These are phyloP conservation scores for Drosophila funebris DNA, from an alignment of 1,140 invertebrate species.

Conservation along the genomic window DNA sequence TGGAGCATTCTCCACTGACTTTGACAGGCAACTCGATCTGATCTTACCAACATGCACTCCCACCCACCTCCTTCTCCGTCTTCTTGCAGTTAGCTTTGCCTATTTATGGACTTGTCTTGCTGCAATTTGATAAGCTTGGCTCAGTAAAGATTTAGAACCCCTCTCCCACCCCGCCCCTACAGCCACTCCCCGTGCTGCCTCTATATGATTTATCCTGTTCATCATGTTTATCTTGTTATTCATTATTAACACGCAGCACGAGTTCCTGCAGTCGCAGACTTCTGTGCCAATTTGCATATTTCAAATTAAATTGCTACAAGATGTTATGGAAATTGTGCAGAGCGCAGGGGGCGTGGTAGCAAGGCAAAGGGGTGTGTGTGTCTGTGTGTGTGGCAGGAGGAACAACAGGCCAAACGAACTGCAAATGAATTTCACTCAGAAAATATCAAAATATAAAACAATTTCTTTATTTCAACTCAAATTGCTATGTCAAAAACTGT, in stretches of 20 bases:
- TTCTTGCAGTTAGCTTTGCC: background rate
- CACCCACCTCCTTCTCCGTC: background rate
- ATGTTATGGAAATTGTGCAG: conserved; percentile 35
- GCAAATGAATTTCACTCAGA: conserved; percentile 14
- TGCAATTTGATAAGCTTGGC: conserved; percentile 15
- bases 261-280: conserved; percentile 4
- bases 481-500: conserved; percentile 1
- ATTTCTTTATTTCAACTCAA: conserved; percentile 15
- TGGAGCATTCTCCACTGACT: background rate
- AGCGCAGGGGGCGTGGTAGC: background rate
- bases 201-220: conserved; percentile 6
- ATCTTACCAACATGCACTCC: conserved; percentile 9
- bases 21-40: conserved; percentile 21
- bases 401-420: background rate
- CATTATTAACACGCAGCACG: conserved; percentile 45
- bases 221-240: conserved; percentile 43
- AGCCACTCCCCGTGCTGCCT: background rate
- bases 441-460: background rate
- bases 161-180: background rate
- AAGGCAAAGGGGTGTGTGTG: too few relatives aligned
- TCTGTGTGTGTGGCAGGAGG: too few relatives aligned
- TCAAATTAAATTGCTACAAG: conserved; percentile 48
- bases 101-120: background rate
- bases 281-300: conserved; percentile 47
- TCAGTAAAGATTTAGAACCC: background rate